Percentiles rank a stretch among this genome's conserved stretches.
Evolutionary conservation across 1,140 invertebrate species (phyloP).

Genomic region (Macrosteles quadrilineatus): DNA sequence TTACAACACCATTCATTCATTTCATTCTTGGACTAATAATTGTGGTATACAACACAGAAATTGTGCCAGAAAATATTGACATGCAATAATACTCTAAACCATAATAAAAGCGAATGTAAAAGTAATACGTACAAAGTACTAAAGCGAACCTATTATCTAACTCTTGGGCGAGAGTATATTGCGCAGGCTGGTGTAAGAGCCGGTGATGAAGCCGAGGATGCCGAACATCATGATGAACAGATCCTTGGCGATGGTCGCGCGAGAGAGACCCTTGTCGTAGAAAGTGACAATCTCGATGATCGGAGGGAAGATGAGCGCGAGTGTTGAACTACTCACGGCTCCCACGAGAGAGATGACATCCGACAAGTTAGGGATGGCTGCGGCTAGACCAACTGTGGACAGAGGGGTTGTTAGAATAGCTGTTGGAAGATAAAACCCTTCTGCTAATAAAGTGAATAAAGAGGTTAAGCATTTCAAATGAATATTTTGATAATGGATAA

Average conservation of each 20-base stretch:
- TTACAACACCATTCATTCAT: too few relatives aligned
- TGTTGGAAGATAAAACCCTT: too few relatives aligned
- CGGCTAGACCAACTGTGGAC: constrained; percentile 73
- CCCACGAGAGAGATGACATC: constrained; percentile 90
- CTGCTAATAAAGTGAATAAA: too few relatives aligned
- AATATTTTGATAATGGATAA: too few relatives aligned
- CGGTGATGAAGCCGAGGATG: constrained; percentile 72
- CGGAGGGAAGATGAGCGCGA: constrained; percentile 90
- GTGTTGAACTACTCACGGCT: constrained; percentile 82
- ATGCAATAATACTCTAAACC: too few relatives aligned
- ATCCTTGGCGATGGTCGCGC: constrained; percentile 71
- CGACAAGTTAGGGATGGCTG: constrained; percentile 82
- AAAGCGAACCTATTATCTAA: neutral
- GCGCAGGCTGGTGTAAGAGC: constrained; percentile 74
- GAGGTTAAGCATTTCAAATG: too few relatives aligned
- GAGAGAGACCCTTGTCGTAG: constrained; percentile 63
- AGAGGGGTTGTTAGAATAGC: too few relatives aligned
- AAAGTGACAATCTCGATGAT: constrained; percentile 85
- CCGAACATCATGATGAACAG: constrained; percentile 71
- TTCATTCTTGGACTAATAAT: too few relatives aligned
- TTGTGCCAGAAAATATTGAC: too few relatives aligned
- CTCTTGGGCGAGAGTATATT: constrained; percentile 56
- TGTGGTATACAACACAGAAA: too few relatives aligned
- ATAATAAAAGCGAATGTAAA: too few relatives aligned
- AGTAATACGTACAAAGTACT: too few relatives aligned